Base-by-base conservation (phyloP, 1,140 invertebrate genomes). In the Bombus terrestris region DNA sequence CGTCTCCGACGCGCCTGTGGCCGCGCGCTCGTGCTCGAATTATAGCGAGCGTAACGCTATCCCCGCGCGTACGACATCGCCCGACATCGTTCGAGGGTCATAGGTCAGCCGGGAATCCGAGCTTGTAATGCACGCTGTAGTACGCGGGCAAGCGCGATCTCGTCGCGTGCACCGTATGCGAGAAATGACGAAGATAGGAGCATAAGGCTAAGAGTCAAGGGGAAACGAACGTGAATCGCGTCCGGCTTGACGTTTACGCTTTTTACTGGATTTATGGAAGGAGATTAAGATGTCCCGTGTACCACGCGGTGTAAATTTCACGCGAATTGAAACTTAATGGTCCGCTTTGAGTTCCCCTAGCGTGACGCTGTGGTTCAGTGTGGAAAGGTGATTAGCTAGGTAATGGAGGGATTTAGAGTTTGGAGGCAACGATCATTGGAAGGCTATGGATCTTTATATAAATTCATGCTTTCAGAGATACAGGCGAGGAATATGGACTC, bases 31-130 rank as follows among this genome's bases (percentile, higher is more conserved):
- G 41, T 57, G 41, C 79, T 86, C 87, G 90, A 91, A 89, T 91
- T 91, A 91, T 91, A 71, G 90, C 86, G 80, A 81, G 37, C 76
- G 76, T 74, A 78, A 72, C 81, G 71, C 39, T 81, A 79, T 79
- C 68, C 71, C 62, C 53, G 79, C 86, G 78, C 83, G 81, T 88
- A 88, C 87, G 89, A 90, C 89, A 88, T 74, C 81, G 47, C 25
- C 77, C 72, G 86, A 90, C 89, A 90, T 90, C 89, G 86, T 68
- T 79, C 83, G 37, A 37, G 64, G 89, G 86, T 90, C 89, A 86
- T 79, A 90, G 86, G 80, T 88, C 74, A 76, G 59, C 64, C 80
- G 53, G 57, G 76, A 41, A 88, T 88, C 84, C 37, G 39, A 39
- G 80, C 79, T 85, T 86, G 86, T 86, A 88, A 74, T 85, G 77